phyloP scores from a whole-genome alignment of 2,113 vertebrate species.

The Echinops telfairi region DNA sequence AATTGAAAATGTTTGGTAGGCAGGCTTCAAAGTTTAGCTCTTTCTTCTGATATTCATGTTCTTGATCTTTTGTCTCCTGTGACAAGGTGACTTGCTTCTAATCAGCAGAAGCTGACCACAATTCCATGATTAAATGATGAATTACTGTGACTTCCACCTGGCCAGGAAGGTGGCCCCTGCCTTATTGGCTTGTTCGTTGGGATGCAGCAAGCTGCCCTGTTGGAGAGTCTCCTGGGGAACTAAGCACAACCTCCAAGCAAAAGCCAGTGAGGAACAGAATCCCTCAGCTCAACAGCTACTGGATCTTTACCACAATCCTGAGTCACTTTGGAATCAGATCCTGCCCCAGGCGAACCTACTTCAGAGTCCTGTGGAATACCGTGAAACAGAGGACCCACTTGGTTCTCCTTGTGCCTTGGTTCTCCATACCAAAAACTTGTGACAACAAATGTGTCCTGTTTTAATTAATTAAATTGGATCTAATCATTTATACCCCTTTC shows the following conservation, averaged over 20 bases:
- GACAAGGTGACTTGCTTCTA: neutral
- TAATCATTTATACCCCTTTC: neutral
- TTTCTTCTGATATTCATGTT: neutral
- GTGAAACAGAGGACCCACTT: neutral
- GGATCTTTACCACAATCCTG: neutral
- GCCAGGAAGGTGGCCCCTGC: neutral
- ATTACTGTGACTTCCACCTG: neutral
- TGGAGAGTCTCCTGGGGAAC: neutral
- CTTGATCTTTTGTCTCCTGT: neutral
- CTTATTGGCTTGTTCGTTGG: neutral
- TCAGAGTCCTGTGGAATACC: neutral
- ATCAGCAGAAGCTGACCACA: neutral
- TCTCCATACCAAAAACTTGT: neutral
- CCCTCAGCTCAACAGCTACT: neutral
- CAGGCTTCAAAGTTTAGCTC: neutral
- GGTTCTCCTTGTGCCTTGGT: neutral
- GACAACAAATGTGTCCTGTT: neutral
- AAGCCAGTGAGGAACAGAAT: neutral
- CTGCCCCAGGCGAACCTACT: neutral
- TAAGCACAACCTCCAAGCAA: neutral
- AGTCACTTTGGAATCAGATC: neutral
- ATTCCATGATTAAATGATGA: neutral
- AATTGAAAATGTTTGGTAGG: neutral
- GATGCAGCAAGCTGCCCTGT: neutral
- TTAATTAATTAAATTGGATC: neutral